Conservation (phyloP, 2,113 vertebrate species). For the Tapirus terrestris region DNA sequence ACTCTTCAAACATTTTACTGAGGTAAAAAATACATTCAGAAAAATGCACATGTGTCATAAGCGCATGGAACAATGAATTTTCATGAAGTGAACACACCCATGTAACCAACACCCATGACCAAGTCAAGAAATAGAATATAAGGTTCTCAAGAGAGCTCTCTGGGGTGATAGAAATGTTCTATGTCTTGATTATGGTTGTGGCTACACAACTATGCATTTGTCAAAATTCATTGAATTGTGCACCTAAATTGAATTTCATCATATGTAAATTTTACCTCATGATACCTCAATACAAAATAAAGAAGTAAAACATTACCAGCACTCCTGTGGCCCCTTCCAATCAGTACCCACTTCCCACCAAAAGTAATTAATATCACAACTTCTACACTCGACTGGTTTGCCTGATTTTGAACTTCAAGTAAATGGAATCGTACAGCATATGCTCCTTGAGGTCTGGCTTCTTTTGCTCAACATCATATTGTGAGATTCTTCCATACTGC, state of each 20-base stretch:
- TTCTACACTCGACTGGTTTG: neutral
- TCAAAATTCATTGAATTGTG: neutral
- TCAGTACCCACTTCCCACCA: neutral
- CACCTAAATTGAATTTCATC: neutral
- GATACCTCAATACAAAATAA: neutral
- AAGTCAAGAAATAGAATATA: neutral
- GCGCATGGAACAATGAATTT: neutral
- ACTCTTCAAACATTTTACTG: neutral
- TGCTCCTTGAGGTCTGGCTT: neutral
- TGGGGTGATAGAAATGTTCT: neutral
- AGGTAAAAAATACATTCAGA: neutral
- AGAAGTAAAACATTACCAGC: neutral
- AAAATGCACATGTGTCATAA: neutral
- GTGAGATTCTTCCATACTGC: neutral
- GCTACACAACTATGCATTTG: neutral
- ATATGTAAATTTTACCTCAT: neutral
- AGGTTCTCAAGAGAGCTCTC: neutral
- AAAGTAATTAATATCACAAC: neutral
- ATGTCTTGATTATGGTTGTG: neutral
- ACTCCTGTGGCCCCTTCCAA: neutral
- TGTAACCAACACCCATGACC: neutral
- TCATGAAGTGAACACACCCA: neutral
- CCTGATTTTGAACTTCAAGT: neutral
- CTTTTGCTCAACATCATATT: neutral
- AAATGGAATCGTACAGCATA: neutral